Conservation (phyloP, 2,113 vertebrate genomes). For the Bombycilla garrulus region DNA sequence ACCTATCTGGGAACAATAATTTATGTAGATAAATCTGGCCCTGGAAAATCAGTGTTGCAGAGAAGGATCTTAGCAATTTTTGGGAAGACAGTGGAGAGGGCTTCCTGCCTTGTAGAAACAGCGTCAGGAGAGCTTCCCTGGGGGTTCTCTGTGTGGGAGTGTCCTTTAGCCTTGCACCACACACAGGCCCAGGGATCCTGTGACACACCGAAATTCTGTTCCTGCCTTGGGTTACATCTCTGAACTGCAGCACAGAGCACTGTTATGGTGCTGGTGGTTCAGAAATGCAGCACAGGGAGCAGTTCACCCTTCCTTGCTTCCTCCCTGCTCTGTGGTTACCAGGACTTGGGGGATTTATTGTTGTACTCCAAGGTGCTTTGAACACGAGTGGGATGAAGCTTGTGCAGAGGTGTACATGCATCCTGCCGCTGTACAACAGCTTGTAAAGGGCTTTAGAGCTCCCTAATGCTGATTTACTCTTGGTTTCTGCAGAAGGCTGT, state of each 20-base stretch:
- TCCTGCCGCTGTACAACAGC: background rate
- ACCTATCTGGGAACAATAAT: background rate
- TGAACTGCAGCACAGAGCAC: background rate
- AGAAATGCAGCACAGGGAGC: background rate
- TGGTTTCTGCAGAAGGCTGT: background rate
- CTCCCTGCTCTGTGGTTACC: background rate
- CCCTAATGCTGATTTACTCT: background rate
- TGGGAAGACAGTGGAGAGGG: background rate
- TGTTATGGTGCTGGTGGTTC: background rate
- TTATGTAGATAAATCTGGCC: background rate
- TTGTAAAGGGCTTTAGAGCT: background rate
- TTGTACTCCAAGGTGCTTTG: background rate
- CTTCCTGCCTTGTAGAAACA: fast-evolving
- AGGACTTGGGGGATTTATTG: background rate
- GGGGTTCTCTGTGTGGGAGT: background rate
- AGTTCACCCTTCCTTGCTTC: background rate
- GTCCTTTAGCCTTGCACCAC: background rate
- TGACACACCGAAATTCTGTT: background rate
- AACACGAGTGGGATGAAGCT: background rate
- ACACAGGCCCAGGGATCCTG: background rate
- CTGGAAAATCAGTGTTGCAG: background rate
- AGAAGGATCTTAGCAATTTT: background rate
- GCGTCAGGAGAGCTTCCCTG: background rate
- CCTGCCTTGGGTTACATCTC: background rate
- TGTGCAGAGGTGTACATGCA: background rate